Evolutionary conservation across 2,888 invertebrate species (phyloP), one percentile per base, ranked within the genome.

Genomic region (Anoplius nigerrimus): DNA sequence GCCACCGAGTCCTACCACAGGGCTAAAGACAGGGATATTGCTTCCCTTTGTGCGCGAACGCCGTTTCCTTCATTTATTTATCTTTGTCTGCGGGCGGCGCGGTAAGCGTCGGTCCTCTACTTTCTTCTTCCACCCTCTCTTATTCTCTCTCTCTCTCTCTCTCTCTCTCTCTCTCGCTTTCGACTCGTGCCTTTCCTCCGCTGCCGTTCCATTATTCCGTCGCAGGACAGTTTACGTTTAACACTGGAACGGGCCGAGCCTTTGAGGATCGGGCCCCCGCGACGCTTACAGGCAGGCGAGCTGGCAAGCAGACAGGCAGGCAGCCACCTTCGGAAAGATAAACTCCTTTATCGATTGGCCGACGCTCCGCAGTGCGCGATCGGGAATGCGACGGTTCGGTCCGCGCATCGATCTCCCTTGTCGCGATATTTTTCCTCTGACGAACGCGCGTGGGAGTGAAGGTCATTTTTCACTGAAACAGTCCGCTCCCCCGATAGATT

Each of bases 1-100:
- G 66, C 63, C 51, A 66, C 65, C 77, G 64, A 55, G 76, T 68
- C 71, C 58, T 61, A 71, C 71, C 60, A 65, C 27, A 62, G 72
- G 78, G 21, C 76, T 78, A 74, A 77, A 81, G 78, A 66, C 76
- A 75, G 78, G 84, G 85, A 86, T 86, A 85, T 86, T 85, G 84
- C 86, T 82, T 82, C 80, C 80, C 84, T 85, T 82, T 85, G 81
- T 82, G 75, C 75, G 62, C 75, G 66, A 72, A 69, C 76, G 75
- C 74, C 82, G 82, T 85, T 85, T 85, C 81, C 82, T 83, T 81
- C 82, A 81, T 84, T 85, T 86, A 86, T 86, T 86, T 86, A 84
- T 86, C 85, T 85, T 82, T 76, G 81, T 80, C 82, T 76, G 78
- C 72, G 45, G 48, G 27, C 66, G 43, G 53, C 58, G 63, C 72